phyloP scores from a whole-genome alignment of 2,888 invertebrate genomes.

The Acleris emargana region DNA sequence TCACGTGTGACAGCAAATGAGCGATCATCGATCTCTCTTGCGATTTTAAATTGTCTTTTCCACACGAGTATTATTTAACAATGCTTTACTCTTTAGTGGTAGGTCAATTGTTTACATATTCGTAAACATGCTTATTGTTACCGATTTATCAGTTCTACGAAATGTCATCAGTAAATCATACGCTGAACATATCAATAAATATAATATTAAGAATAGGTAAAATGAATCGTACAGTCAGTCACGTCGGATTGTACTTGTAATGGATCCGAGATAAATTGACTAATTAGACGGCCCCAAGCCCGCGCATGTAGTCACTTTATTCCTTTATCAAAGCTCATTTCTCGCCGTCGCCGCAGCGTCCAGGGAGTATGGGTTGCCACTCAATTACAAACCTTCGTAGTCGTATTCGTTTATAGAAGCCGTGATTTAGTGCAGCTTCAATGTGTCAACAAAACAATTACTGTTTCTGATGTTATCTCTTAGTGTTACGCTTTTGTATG shows the following conservation, averaged over 20 bases:
- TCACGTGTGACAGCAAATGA: slow-evolving; percentile 57
- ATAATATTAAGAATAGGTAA: too few species aligned
- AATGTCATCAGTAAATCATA: too few species aligned
- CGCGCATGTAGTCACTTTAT: slow-evolving; percentile 65
- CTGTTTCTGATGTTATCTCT: slow-evolving; percentile 54
- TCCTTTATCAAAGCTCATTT: slow-evolving; percentile 63
- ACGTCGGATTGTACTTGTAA: slow-evolving; percentile 17
- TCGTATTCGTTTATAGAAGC: slow-evolving; percentile 56
- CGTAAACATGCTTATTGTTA: too few species aligned
- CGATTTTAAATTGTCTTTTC: slow-evolving; percentile 21
- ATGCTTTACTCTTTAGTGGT: slow-evolving; percentile 3
- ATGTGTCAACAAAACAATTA: slow-evolving; percentile 57
- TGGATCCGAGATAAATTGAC: slow-evolving; percentile 59
- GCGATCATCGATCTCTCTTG: slow-evolving; percentile 54
- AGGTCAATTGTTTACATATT: slow-evolving; percentile 10
- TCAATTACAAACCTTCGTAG: slow-evolving; percentile 52
- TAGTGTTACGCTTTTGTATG: slow-evolving; percentile 55
- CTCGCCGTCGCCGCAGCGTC: slow-evolving; percentile 56
- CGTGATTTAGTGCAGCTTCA: slow-evolving; percentile 57
- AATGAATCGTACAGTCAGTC: too few species aligned
- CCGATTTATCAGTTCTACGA: too few species aligned
- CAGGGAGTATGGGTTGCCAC: slow-evolving; percentile 48
- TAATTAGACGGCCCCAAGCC: slow-evolving; percentile 58
- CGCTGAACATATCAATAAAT: too few species aligned
- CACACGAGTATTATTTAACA: not conserved